Percentiles rank a stretch among this genome's conserved stretches.
Evolutionary conservation across 1,140 invertebrate genomes (phyloP).

Genomic region (Eupristina koningsbergeri): DNA sequence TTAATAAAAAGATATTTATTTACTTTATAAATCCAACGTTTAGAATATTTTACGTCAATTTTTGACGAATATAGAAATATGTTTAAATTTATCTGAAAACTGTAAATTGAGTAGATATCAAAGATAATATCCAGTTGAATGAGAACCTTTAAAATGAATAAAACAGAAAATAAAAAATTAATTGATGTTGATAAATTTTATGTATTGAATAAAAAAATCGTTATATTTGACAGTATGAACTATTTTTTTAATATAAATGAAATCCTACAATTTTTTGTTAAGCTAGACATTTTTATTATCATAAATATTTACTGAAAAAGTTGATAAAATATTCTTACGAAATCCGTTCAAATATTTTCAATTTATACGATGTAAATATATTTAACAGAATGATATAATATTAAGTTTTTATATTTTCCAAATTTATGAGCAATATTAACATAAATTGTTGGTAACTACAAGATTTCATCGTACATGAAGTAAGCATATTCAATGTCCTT

Average conservation of each 20-base stretch:
- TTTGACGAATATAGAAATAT: neutral
- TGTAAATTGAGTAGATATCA: neutral
- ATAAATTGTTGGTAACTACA: too few species aligned
- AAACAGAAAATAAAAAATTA: neutral
- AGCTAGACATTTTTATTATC: neutral
- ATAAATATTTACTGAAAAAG: neutral
- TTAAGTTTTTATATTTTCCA: too few species aligned
- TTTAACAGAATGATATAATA: too few species aligned
- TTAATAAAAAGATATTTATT: too few species aligned
- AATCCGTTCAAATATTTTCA: too few species aligned
- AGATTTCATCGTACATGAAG: too few species aligned
- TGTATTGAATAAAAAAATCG: neutral
- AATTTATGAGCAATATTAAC: too few species aligned
- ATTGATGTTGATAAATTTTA: neutral
- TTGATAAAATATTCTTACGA: neutral
- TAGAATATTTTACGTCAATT: too few species aligned
- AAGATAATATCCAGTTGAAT: neutral
- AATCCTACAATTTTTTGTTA: neutral
- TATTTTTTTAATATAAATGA: neutral
- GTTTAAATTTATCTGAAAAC: neutral
- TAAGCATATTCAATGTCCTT: too few species aligned
- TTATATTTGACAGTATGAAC: neutral
- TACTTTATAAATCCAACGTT: too few species aligned
- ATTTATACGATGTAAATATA: too few species aligned
- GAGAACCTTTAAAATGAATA: neutral